Evolutionary conservation across 2,797 vertebrate genomes (phyloP).

Genomic region (Urosaurus nigricauda): DNA sequence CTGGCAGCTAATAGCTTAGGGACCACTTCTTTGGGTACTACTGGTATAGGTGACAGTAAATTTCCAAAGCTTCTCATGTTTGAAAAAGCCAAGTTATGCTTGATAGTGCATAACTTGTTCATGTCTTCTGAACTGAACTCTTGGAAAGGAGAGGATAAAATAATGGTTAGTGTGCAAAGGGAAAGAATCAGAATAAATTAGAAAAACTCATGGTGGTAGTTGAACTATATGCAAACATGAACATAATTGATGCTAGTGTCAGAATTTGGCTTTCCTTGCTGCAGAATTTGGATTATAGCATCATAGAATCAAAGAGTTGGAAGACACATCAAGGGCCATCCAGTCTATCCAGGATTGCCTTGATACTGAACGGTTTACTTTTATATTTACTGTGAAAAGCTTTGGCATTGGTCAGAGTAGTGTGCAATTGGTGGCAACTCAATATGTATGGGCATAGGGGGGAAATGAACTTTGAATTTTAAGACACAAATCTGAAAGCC

Average conservation of each 20-base stretch:
- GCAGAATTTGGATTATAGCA: not conserved
- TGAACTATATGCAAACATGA: too few relatives aligned
- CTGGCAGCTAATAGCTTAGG: too few relatives aligned
- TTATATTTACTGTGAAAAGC: not conserved
- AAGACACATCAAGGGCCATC: too few relatives aligned
- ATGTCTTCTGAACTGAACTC: not conserved
- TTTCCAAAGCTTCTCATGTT: not conserved
- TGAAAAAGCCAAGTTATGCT: not conserved
- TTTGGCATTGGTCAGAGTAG: too few relatives aligned
- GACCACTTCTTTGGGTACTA: too few relatives aligned
- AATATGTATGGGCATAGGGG: not conserved
- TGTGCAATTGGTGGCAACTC: not conserved
- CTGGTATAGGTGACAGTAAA: not conserved
- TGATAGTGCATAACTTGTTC: not conserved
- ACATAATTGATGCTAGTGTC: not conserved
- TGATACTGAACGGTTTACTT: not conserved
- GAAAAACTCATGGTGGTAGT: not conserved
- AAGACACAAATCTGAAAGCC: rapidly evolving
- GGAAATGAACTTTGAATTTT: not conserved
- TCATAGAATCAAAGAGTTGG: too few relatives aligned
- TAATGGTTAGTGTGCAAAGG: not conserved
- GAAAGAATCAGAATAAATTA: not conserved
- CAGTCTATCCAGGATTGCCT: not conserved
- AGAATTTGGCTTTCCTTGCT: not conserved
- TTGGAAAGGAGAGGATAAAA: not conserved